A percentile compares a stretch with the other conserved stretches of the same genome.
phyloP scores from a whole-genome alignment of 2,888 invertebrate species.

The Liopterus haemorrhoidalis region DNA sequence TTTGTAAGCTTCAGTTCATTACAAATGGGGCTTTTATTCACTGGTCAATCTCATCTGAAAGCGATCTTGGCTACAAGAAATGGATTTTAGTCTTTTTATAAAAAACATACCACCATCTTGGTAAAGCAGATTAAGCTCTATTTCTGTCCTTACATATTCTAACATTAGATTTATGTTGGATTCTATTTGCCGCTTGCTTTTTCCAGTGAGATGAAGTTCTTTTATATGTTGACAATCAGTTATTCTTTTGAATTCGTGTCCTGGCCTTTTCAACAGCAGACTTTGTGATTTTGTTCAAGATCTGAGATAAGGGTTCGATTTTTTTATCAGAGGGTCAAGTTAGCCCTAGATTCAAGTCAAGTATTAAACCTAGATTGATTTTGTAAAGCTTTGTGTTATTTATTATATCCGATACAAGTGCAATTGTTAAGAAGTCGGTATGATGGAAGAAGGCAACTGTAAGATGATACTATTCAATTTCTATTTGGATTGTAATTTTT shows the following conservation, averaged over 20 bases:
- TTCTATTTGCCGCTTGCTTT: constrained; percentile 29
- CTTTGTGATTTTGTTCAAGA: constrained; percentile 42
- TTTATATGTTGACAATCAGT: constrained; percentile 43
- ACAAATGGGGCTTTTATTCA: constrained; percentile 46
- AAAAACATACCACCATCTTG: constrained; percentile 9
- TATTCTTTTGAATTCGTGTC: constrained; percentile 44
- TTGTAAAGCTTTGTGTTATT: constrained; percentile 8
- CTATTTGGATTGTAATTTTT: too few species aligned
- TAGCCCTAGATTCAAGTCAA: constrained; percentile 34
- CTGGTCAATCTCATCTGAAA: constrained; percentile 46
- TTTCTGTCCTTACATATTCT: not conserved
- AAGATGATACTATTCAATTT: too few species aligned
- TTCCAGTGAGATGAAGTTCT: constrained; percentile 35
- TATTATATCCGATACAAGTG: too few species aligned
- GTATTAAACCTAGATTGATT: constrained; percentile 31
- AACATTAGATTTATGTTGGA: not conserved
- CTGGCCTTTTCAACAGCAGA: constrained; percentile 43
- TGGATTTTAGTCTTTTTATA: constrained; percentile 41
- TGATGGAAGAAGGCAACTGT: too few species aligned
- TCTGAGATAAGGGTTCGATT: constrained; percentile 40
- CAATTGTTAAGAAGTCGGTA: too few species aligned
- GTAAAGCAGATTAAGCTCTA: not conserved
- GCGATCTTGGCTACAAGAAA: constrained; percentile 43
- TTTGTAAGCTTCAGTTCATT: constrained; percentile 43
- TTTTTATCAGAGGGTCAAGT: constrained; percentile 40